Evolutionary conservation across 2,888 invertebrate genomes (phyloP).

Genomic region (Amblyteles armatorius): DNA sequence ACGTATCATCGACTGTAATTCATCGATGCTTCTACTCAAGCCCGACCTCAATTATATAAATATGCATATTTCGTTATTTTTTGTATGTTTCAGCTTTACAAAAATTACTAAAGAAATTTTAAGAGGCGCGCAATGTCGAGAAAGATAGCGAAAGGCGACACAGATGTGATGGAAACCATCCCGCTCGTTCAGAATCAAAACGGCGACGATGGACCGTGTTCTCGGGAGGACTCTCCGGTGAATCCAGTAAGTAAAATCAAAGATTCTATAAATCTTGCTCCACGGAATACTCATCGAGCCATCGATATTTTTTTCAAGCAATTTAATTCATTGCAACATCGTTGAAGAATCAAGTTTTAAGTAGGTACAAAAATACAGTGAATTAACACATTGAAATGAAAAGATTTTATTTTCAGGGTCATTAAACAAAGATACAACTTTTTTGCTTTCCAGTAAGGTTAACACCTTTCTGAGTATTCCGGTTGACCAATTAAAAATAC

Average conservation of each 20-base stretch:
- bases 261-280: background rate
- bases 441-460: background rate
- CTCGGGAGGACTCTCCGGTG: constrained; percentile 72
- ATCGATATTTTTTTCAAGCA: background rate
- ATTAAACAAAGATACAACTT: too few species aligned
- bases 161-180: constrained; percentile 69
- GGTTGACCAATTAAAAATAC: background rate
- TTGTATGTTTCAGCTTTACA: constrained; percentile 53
- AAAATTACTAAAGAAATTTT: constrained; percentile 41
- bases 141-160: constrained; percentile 77
- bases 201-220: constrained; percentile 74
- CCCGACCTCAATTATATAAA: background rate
- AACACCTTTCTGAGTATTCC: background rate
- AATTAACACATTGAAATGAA: background rate
- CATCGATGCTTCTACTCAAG: too few species aligned
- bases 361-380: background rate
- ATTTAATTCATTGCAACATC: background rate
- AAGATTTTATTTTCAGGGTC: background rate
- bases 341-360: background rate
- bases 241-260: constrained; percentile 74
- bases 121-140: constrained; percentile 77
- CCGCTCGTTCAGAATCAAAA: constrained; percentile 69
- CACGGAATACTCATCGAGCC: background rate
- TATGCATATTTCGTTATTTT: background rate
- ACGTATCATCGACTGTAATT: too few species aligned